Evolutionary conservation across 2,888 invertebrate genomes (phyloP).

Genomic region (Hymenopus coronatus): DNA sequence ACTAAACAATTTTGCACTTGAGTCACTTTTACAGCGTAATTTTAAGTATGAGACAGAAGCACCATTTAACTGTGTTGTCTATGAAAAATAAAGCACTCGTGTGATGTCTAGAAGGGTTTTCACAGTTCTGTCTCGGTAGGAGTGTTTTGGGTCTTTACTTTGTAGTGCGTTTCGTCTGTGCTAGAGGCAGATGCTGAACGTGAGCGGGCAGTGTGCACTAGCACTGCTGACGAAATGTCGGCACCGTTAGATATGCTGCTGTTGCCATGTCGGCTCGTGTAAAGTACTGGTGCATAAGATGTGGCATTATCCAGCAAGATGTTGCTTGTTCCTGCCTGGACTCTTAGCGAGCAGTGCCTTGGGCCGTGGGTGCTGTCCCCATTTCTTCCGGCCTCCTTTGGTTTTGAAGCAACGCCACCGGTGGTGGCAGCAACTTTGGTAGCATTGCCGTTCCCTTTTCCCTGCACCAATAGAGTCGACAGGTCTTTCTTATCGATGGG

Average conservation of each 20-base stretch:
- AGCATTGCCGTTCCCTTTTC: neutral
- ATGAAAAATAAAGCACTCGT: neutral
- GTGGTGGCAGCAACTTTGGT: neutral
- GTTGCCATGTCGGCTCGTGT: conserved; percentile 49
- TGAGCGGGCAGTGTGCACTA: conserved; percentile 28
- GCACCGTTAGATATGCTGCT: neutral
- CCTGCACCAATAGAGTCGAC: neutral
- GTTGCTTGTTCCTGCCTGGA: conserved; percentile 76
- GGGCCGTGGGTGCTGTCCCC: conserved; percentile 52
- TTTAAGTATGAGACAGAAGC: neutral
- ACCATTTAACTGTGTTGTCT: neutral
- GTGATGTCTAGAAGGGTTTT: neutral
- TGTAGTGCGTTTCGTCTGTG: conserved; percentile 6
- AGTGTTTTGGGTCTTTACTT: neutral
- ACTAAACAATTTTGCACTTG: neutral
- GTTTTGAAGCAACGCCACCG: neutral
- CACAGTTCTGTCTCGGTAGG: conserved; percentile 12
- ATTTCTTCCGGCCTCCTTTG: neutral
- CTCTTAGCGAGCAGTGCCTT: conserved; percentile 70
- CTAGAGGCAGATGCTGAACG: conserved; percentile 24
- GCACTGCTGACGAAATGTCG: conserved; percentile 15
- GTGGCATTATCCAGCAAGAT: conserved; percentile 72
- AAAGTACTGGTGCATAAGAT: conserved; percentile 63
- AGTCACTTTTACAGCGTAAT: neutral
- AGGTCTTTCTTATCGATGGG: neutral